phyloP scores from a whole-genome alignment of 2,888 invertebrate genomes.

The Tineola bisselliella region DNA sequence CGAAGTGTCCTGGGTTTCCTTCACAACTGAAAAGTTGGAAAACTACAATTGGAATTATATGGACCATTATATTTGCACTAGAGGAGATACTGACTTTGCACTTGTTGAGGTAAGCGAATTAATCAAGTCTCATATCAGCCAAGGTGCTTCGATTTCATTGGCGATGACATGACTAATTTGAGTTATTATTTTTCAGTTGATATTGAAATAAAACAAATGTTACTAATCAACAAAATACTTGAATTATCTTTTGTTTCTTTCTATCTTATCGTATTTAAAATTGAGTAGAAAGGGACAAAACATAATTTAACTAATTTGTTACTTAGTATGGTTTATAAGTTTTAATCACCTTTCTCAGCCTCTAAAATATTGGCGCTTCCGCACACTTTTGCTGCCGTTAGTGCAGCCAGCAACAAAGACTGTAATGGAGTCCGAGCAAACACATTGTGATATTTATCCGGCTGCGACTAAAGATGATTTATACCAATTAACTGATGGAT shows the following conservation, averaged over 20 bases:
- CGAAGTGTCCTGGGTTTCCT: conserved; percentile 94
- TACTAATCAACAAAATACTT: no score
- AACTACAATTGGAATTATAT: conserved; percentile 98
- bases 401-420: conserved; percentile 81
- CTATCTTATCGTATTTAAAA: no score
- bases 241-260: no score
- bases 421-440: conserved; percentile 76
- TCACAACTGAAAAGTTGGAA: conserved; percentile 93
- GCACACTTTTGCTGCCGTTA: conserved; percentile 87
- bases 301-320: no score
- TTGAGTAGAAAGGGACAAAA: no score
- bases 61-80: conserved; percentile 95
- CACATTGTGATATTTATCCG: conserved; percentile 87
- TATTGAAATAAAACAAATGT: no score
- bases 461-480: conserved; percentile 69
- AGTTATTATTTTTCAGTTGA: no score
- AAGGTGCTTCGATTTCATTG: no score
- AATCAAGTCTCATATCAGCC: no score
- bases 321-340: no score
- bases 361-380: conserved; percentile 90
- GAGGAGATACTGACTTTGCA: conserved; percentile 91
- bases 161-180: no score
- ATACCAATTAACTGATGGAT: conserved; percentile 75
- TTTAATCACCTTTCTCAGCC: conserved; percentile 69
- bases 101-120: conserved; percentile 81